These are phyloP conservation scores for Hydriomena furcata DNA, from an alignment of 2,888 invertebrate genomes.

Conservation along the genomic window DNA sequence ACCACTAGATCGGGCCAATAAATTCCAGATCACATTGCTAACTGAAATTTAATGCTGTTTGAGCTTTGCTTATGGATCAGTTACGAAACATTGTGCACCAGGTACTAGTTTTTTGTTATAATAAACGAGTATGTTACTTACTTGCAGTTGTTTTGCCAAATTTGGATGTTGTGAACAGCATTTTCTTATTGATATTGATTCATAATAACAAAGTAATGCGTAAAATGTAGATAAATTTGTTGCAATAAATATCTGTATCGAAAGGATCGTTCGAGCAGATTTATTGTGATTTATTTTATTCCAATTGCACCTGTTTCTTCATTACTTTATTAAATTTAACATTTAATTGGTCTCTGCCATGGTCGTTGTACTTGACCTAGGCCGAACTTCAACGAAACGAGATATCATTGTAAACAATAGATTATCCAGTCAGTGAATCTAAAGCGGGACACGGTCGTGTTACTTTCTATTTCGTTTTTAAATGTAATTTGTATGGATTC, in stretches of 20 bases:
- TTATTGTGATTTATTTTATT: background rate
- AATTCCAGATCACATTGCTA: conserved; percentile 71
- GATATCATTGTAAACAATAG: conserved; percentile 40
- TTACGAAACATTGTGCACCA: conserved; percentile 48
- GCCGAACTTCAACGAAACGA: conserved; percentile 33
- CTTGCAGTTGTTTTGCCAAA: conserved; percentile 20
- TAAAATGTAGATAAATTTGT: conserved; percentile 6
- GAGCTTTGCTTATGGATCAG: conserved; percentile 44
- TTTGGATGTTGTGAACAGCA: conserved; percentile 5
- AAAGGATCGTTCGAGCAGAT: too few species aligned
- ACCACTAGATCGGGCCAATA: conserved; percentile 66
- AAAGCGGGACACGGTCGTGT: conserved; percentile 22
- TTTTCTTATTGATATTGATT: conserved; percentile 16
- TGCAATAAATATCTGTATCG: conserved; percentile 1
- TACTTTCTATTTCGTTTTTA: conserved; percentile 41
- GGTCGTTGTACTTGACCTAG: conserved; percentile 70
- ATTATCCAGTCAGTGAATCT: conserved; percentile 31
- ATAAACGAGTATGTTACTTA: too few species aligned
- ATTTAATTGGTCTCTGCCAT: conserved; percentile 55
- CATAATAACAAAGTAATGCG: conserved; percentile 13
- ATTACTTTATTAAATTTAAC: conserved; percentile 4
- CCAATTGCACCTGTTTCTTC: background rate
- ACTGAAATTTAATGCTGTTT: conserved; percentile 59
- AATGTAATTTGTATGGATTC: too few species aligned
- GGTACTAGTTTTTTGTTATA: conserved; percentile 28